These are phyloP conservation scores for Morpho deidamia DNA, from an alignment of 2,888 invertebrate species.

Conservation along the genomic window DNA sequence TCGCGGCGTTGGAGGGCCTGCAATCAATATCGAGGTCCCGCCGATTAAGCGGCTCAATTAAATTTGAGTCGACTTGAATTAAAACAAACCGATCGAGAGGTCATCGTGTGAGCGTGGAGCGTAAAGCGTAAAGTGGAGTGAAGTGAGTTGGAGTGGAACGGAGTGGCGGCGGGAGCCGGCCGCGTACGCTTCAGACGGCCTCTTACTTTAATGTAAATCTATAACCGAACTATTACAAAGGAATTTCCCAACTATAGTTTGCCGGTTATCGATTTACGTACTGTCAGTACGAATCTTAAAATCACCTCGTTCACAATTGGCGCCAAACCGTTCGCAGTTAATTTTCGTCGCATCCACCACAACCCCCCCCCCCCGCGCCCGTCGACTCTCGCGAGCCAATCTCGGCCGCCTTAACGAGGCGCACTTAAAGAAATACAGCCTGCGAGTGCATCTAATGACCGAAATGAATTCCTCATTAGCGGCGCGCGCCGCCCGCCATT, in stretches of 20 bases:
- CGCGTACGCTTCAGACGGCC: no score
- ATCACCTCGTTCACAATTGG: no score
- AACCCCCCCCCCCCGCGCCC: no score
- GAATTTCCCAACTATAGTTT: no score
- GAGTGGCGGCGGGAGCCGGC: conserved; percentile 37
- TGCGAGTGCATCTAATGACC: conserved; percentile 24
- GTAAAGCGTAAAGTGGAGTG: conserved; percentile 12
- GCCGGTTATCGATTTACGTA: no score
- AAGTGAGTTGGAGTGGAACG: conserved; percentile 26
- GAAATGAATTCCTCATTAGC: conserved; percentile 31
- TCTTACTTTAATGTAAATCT: no score
- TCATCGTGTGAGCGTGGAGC: conserved; percentile 16
- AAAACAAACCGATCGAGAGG: conserved; percentile 22
- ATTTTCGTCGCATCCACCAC: no score
- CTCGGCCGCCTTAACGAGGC: conserved; percentile 19
- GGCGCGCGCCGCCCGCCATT: conserved; percentile 25
- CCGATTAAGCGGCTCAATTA: conserved; percentile 21
- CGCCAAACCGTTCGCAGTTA: no score
- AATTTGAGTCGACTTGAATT: conserved; percentile 15
- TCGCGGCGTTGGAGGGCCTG: no score
- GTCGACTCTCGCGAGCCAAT: conserved; percentile 16
- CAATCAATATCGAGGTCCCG: neutral
- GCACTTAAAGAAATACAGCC: conserved; percentile 24
- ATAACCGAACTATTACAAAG: no score
- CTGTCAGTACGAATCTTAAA: no score